phyloP scores from a whole-genome alignment of 2,113 vertebrate genomes.

The Tetrax tetrax region DNA sequence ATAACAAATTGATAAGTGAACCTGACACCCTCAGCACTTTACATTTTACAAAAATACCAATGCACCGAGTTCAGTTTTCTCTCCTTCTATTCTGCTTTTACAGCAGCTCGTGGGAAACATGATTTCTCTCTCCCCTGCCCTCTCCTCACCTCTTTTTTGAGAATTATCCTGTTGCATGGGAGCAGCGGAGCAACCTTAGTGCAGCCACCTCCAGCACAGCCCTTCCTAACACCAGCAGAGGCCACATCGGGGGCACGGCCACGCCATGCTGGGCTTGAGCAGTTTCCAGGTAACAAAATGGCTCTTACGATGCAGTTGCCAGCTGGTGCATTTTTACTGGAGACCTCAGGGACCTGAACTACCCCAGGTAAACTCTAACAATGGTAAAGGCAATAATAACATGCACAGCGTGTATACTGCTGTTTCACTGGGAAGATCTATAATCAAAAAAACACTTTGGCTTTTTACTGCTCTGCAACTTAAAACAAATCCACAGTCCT shows the following conservation, averaged over 20 bases:
- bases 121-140: not conserved
- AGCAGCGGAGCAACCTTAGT: not conserved
- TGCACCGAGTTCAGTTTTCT: not conserved
- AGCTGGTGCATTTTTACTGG: not conserved
- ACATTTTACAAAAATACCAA: not conserved
- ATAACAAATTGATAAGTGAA: not conserved
- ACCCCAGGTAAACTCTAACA: not conserved
- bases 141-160: not conserved
- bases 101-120: not conserved
- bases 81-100: not conserved
- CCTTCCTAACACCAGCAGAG: not conserved
- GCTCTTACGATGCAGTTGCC: not conserved
- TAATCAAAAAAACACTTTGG: not conserved
- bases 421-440: not conserved
- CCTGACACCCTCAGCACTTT: not conserved
- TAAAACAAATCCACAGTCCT: not conserved
- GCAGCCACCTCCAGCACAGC: not conserved
- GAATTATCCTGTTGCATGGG: not conserved
- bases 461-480: not conserved
- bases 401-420: not conserved
- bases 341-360: not conserved
- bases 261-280: not conserved
- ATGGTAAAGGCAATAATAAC: not conserved
- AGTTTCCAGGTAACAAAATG: conserved; percentile 21
- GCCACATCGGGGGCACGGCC: fast-evolving